phyloP scores from a whole-genome alignment of 2,888 invertebrate genomes.

The Eutolmus rufibarbis region DNA sequence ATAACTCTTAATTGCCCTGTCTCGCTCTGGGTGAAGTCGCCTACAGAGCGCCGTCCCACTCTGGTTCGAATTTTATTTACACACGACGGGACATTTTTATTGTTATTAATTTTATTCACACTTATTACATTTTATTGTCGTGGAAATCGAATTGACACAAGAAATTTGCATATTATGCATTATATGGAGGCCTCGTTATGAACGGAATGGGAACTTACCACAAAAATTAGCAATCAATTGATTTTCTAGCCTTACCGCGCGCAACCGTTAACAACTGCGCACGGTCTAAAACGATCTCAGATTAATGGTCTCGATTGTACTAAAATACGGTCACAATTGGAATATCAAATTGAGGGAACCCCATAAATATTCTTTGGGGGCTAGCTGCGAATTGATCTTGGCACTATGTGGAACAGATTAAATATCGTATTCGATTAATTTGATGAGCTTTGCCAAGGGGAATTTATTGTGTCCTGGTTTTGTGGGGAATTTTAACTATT shows the following conservation, averaged over 20 bases:
- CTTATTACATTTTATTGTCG: not conserved
- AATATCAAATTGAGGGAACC: not conserved
- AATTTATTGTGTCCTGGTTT: not conserved
- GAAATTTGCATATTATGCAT: not conserved
- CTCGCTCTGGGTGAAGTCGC: not conserved
- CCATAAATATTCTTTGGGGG: not conserved
- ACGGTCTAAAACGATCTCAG: not conserved
- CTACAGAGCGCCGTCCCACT: not conserved
- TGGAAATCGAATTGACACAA: not conserved
- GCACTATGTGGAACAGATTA: not conserved
- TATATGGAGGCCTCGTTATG: not conserved
- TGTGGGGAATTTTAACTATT: not conserved
- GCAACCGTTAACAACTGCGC: not conserved
- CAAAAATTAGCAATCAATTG: not conserved
- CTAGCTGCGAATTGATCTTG: not conserved
- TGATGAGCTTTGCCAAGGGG: not conserved
- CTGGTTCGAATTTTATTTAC: not conserved
- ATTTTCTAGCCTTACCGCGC: not conserved
- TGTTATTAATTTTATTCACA: not conserved
- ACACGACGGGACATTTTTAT: not conserved
- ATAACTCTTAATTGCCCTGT: not conserved
- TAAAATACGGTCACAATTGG: not conserved
- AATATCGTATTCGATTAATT: not conserved
- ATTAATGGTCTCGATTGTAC: not conserved
- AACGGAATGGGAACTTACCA: not conserved